Percentiles rank a stretch among this genome's conserved stretches.
Conservation (phyloP, 1,140 invertebrate genomes). For the Drosophila grimshawi region DNA sequence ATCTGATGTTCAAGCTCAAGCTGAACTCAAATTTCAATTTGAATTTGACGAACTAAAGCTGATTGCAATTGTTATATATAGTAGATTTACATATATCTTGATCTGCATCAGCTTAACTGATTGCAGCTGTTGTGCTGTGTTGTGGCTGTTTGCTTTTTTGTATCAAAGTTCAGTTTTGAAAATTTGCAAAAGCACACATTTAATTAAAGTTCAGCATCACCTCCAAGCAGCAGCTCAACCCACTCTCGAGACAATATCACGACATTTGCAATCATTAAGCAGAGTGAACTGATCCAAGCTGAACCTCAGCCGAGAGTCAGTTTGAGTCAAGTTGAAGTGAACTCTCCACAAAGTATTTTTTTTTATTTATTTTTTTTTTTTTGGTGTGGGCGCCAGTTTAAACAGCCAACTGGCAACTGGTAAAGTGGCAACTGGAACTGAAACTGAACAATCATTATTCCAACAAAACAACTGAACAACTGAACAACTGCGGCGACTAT, state of each 20-base stretch:
- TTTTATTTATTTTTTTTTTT: background rate
- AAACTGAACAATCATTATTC: conserved; percentile 35
- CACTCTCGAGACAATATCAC: conserved; percentile 54
- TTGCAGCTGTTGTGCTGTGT: conserved; percentile 15
- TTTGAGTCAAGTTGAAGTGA: conserved; percentile 15
- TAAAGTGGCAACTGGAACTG: conserved; percentile 9
- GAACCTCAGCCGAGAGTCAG: background rate
- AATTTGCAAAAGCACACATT: conserved; percentile 37
- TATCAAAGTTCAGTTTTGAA: conserved; percentile 47
- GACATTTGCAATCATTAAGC: conserved; percentile 64
- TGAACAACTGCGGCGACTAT: conserved; percentile 2
- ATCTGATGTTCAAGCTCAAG: background rate
- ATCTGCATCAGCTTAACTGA: conserved; percentile 28
- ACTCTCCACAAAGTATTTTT: conserved; percentile 7
- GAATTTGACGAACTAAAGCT: conserved; percentile 8
- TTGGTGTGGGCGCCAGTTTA: conserved; percentile 28
- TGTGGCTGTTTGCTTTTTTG: background rate
- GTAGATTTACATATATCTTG: conserved; percentile 27
- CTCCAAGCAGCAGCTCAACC: conserved; percentile 34
- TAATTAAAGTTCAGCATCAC: conserved; percentile 63
- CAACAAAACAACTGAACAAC: conserved; percentile 3
- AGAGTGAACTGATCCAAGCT: conserved; percentile 13
- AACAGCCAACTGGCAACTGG: conserved; percentile 5
- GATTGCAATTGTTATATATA: conserved; percentile 13
- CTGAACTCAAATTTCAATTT: background rate